Evolutionary conservation across 2,113 vertebrate species (phyloP), one percentile per base, ranked within the genome.

Genomic region (Sprattus sprattus): DNA sequence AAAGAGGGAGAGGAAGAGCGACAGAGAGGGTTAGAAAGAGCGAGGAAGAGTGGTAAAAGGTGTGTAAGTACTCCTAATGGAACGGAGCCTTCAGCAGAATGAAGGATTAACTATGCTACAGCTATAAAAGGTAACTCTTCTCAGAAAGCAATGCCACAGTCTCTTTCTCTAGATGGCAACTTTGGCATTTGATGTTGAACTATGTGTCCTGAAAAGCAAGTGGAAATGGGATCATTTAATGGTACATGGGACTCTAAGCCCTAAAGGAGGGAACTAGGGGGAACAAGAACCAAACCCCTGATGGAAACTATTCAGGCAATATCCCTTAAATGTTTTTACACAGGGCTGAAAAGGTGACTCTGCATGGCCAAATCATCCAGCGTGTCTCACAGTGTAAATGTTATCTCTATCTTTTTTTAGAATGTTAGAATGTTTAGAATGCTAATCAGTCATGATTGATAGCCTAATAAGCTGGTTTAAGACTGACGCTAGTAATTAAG

Each of bases 361-460:
- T 71, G 64, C 64, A 11, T 32, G 64, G 11, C 7, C n/a, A 32
- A 78, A 78, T 78, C 15, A 78, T 15, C 71, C 71, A 78, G 25
- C 32, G 5, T 78, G 71, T 67, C 64, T 28, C n/a, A 4, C 28
- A 78, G 28, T 78, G 32, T 78, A 78, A 78, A 78, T 78, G 71
- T 32, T 78, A 78, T 11, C 71, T 5, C 71, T 78, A 2, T 11
- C 20, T 78, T 78, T 78, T 75, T 78, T 39, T 39, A 39, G 39
- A 39, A 39, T 39, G 39, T 39, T 39, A 1, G 39, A 39, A 39
- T 39, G 39, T 39, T 39, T 15, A 78, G 71, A 39, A 15, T 44
- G 71, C 20, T 78, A 78, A 78, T 78, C 71, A 78, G 32, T 32
- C 32, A 39, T 78, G 71, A 78, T 78, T 11, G 71, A 78, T 78